phyloP scores from a whole-genome alignment of 1,140 invertebrate species.

The Drusus annulatus region DNA sequence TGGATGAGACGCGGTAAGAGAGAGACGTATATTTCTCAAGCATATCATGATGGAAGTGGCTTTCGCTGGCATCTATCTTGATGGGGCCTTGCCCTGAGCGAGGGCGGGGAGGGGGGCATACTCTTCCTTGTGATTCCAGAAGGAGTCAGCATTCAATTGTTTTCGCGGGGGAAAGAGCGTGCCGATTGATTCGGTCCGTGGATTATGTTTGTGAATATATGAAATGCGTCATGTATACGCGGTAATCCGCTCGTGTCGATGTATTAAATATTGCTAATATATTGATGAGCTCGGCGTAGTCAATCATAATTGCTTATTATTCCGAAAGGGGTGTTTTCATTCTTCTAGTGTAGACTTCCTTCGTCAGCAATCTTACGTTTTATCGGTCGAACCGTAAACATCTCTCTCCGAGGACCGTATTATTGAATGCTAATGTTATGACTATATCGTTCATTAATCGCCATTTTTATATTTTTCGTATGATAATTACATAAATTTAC shows the following conservation, averaged over 20 bases:
- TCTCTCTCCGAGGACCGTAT: neutral
- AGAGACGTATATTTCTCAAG: constrained; percentile 39
- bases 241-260: constrained; percentile 13
- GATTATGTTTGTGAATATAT: constrained; percentile 33
- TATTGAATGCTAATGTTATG: constrained; percentile 17
- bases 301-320: constrained; percentile 17
- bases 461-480: neutral
- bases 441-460: neutral
- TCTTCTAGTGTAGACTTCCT: constrained; percentile 1
- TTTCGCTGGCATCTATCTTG: constrained; percentile 37
- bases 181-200: constrained; percentile 35
- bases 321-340: neutral
- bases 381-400: constrained; percentile 8
- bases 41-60: constrained; percentile 44
- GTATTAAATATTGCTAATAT: constrained; percentile 22
- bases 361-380: neutral
- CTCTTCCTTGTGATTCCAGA: constrained; percentile 22
- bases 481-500: neutral
- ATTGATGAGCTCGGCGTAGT: constrained; percentile 10
- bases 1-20: constrained; percentile 40
- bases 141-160: constrained; percentile 37
- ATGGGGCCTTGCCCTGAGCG: constrained; percentile 27
- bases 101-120: neutral
- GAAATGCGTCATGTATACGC: constrained; percentile 15
- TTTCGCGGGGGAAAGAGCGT: constrained; percentile 28